Evolutionary conservation across 2,888 invertebrate genomes (phyloP).

Genomic region (Acronicta aceris): DNA sequence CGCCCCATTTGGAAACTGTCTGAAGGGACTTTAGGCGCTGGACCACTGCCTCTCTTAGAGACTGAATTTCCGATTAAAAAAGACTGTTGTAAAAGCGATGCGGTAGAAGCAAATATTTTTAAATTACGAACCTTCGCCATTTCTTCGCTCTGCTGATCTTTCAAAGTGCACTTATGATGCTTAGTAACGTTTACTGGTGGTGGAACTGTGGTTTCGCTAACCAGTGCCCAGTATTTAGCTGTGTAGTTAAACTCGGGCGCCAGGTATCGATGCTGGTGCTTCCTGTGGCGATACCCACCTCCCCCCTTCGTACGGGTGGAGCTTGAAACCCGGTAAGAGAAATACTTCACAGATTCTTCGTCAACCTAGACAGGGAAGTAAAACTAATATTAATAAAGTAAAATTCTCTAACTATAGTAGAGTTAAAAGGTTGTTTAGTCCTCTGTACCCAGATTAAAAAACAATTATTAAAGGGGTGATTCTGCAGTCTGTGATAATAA

Average conservation of each 20-base stretch:
- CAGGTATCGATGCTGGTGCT: constrained; percentile 84
- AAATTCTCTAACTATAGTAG: too few relatives aligned
- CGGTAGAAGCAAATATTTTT: too few relatives aligned
- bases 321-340: constrained; percentile 85
- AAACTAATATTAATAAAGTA: too few relatives aligned
- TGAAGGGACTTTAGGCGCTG: too few relatives aligned
- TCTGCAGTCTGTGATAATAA: too few relatives aligned
- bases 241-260: constrained; percentile 86
- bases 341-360: constrained; percentile 81
- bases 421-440: too few relatives aligned
- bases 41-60: too few relatives aligned
- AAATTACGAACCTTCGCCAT: constrained; percentile 75
- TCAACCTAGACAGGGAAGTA: constrained; percentile 67
- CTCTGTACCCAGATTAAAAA: too few relatives aligned
- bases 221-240: constrained; percentile 84
- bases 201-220: constrained; percentile 80
- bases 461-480: too few relatives aligned
- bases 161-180: constrained; percentile 82
- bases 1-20: too few relatives aligned
- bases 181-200: constrained; percentile 73
- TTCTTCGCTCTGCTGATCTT: constrained; percentile 81
- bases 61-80: too few relatives aligned
- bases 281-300: constrained; percentile 79
- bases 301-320: constrained; percentile 83
- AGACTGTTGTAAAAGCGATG: too few relatives aligned